Evolutionary conservation across 2,888 invertebrate species (phyloP).

Genomic region (Vesta saturnalis): DNA sequence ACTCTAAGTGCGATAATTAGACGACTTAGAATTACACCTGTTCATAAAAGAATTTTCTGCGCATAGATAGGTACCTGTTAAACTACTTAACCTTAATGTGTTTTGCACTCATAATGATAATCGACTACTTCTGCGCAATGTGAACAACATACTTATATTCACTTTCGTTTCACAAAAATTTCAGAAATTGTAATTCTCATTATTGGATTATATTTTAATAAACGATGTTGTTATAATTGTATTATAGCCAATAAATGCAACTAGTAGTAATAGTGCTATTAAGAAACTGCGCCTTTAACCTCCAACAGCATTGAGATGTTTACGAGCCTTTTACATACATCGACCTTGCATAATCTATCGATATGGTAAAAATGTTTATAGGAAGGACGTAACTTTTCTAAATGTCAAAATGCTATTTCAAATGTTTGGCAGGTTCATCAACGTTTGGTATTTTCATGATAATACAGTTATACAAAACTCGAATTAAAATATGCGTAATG

Average conservation of each 20-base stretch:
- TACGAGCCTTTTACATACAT: conserved; percentile 39
- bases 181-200: not conserved
- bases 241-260: no score
- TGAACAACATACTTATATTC: no score
- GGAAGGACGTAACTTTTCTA: conserved; percentile 35
- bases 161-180: no score
- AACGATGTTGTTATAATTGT: no score
- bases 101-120: no score
- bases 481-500: conserved; percentile 23
- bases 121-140: no score
- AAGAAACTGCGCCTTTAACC: conserved; percentile 35
- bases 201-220: no score
- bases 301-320: conserved; percentile 35
- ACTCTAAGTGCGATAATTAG: no score
- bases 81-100: no score
- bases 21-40: no score
- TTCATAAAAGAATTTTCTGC: no score
- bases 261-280: conserved; percentile 30
- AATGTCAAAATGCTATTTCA: conserved; percentile 32
- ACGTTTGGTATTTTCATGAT: conserved; percentile 8
- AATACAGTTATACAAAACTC: conserved; percentile 14
- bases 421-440: conserved; percentile 29
- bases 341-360: conserved; percentile 43
- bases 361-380: conserved; percentile 39
- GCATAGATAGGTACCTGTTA: no score